Percentiles rank a stretch among this genome's conserved stretches.
These are phyloP conservation scores for Chloroceryle inda DNA, from an alignment of 2,797 vertebrate genomes.

Conservation along the genomic window DNA sequence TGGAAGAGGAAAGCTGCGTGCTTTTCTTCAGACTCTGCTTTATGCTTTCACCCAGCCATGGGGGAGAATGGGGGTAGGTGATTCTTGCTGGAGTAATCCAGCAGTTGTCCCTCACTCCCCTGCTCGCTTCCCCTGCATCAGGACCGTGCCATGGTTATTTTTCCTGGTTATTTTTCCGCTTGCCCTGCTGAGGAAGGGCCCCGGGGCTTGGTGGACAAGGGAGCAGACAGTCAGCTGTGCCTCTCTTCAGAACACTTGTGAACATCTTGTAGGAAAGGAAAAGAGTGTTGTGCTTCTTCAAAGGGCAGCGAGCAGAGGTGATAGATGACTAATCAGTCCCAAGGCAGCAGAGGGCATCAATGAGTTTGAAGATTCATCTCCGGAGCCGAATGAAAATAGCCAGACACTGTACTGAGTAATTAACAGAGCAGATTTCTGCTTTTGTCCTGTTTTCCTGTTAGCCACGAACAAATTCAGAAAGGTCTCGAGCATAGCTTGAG, in stretches of 20 bases:
- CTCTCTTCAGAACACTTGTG: background rate
- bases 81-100: background rate
- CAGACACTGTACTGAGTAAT: rapidly evolving
- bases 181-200: background rate
- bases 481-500: background rate
- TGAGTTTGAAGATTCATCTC: slow-evolving; percentile 42
- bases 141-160: rapidly evolving
- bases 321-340: background rate
- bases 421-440: background rate
- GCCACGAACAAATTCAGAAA: background rate
- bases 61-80: background rate
- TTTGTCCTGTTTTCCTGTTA: rapidly evolving
- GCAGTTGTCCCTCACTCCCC: rapidly evolving
- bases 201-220: background rate
- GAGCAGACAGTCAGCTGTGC: rapidly evolving
- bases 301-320: background rate
- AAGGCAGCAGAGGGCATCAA: slow-evolving; percentile 70
- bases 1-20: rapidly evolving
- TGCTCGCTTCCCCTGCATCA: rapidly evolving
- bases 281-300: rapidly evolving
- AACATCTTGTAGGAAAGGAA: rapidly evolving
- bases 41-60: rapidly evolving
- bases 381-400: background rate
- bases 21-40: background rate
- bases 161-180: rapidly evolving